These are phyloP conservation scores for Azemiops feae DNA, from an alignment of 2,113 vertebrate genomes.

Conservation along the genomic window DNA sequence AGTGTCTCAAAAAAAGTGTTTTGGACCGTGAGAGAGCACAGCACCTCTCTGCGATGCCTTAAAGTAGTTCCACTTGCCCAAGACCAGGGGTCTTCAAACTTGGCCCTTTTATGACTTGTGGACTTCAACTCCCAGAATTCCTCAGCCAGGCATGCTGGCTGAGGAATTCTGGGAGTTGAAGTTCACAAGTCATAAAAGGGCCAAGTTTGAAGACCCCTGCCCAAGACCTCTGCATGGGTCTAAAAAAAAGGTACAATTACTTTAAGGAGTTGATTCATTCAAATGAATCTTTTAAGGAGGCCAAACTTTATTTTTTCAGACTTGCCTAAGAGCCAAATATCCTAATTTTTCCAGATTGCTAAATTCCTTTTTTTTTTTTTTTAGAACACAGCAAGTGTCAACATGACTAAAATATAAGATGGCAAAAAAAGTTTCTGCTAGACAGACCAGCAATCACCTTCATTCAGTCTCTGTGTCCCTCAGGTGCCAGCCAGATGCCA, in stretches of 20 bases:
- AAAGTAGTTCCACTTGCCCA: not conserved
- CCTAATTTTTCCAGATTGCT: not conserved
- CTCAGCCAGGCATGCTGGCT: too few relatives aligned
- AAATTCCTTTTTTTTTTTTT: not conserved
- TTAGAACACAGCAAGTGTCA: not conserved
- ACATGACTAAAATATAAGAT: not conserved
- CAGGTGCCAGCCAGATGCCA: not conserved
- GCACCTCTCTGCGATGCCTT: not conserved
- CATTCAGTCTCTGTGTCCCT: not conserved
- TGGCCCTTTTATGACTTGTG: too few relatives aligned
- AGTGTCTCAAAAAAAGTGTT: not conserved
- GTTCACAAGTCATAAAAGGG: too few relatives aligned
- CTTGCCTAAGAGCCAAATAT: not conserved
- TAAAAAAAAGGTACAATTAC: not conserved
- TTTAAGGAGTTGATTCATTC: not conserved
- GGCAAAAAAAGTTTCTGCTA: not conserved
- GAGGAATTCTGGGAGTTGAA: too few relatives aligned
- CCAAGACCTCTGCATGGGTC: not conserved
- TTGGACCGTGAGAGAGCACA: not conserved
- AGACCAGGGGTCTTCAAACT: not conserved
- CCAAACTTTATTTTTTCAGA: not conserved
- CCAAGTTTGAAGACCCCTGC: too few relatives aligned
- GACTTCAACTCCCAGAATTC: too few relatives aligned
- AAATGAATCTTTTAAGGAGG: not conserved
- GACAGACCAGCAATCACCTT: not conserved